phyloP scores from a whole-genome alignment of 35 echinoderm and acorn worm species.

The Eucidaris tribuloides region DNA sequence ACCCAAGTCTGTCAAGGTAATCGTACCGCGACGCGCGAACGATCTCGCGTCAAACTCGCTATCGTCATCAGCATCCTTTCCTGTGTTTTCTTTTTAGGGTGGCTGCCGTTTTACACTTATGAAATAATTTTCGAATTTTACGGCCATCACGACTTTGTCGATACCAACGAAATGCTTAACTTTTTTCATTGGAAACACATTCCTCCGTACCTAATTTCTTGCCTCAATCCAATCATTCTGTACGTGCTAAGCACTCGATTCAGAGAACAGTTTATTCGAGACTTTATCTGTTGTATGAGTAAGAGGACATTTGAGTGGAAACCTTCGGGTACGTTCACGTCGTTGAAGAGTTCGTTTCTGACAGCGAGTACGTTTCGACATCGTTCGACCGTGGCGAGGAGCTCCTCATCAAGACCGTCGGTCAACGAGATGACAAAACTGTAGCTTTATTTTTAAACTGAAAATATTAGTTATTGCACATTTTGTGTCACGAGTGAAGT shows the following conservation, averaged over 20 bases:
- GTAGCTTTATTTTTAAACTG: too few relatives aligned
- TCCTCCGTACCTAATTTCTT: background rate
- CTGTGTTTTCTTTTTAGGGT: background rate
- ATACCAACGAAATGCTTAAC: background rate
- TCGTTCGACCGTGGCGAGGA: background rate
- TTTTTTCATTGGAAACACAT: slow-evolving; percentile 3
- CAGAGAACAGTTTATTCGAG: background rate
- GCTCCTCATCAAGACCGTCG: background rate
- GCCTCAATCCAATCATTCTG: background rate
- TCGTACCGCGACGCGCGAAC: background rate
- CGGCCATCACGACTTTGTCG: background rate
- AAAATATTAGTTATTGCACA: too few relatives aligned
- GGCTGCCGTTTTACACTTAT: background rate
- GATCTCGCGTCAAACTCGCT: slow-evolving; percentile 6
- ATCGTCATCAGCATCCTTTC: slow-evolving; percentile 9
- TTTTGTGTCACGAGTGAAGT: too few relatives aligned
- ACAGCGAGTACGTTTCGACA: background rate
- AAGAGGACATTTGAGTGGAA: background rate
- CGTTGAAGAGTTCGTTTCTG: background rate
- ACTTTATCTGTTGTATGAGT: background rate
- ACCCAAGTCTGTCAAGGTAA: background rate
- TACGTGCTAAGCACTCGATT: background rate
- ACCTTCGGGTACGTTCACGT: background rate
- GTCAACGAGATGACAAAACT: too few relatives aligned
- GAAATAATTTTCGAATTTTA: background rate